Percentiles rank a stretch among this genome's conserved stretches.
Evolutionary conservation across 2,797 vertebrate genomes (phyloP).

Genomic region (Tiaroga cobitis): DNA sequence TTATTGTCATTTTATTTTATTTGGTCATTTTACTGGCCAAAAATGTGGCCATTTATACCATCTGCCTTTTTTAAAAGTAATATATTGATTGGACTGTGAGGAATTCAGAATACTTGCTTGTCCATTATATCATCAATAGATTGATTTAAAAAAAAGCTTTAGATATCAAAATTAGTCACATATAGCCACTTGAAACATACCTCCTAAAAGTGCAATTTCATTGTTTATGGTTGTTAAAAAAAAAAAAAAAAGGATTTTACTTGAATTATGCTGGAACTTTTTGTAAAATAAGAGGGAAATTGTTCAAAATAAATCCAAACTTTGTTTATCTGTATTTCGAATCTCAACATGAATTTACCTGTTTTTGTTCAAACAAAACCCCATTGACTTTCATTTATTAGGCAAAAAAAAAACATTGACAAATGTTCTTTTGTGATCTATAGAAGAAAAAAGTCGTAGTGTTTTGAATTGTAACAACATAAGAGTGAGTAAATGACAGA

Average conservation of each 20-base stretch:
- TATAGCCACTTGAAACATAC: slow-evolving; percentile 51
- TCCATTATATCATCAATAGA: background rate
- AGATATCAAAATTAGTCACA: background rate
- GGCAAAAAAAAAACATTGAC: background rate
- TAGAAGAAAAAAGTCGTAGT: background rate
- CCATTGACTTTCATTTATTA: background rate
- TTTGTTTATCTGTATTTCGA: background rate
- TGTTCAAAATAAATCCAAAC: slow-evolving; percentile 5
- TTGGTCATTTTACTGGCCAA: background rate
- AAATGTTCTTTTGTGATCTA: background rate
- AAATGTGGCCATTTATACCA: slow-evolving; percentile 25
- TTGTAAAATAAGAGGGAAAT: background rate
- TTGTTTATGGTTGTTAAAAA: slow-evolving; percentile 19
- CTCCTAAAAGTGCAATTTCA: slow-evolving; percentile 67
- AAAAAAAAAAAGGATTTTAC: slow-evolving; percentile 4
- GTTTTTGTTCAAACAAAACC: background rate
- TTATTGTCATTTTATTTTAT: background rate
- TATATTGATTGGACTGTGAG: background rate
- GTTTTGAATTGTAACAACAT: background rate
- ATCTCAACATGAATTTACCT: background rate
- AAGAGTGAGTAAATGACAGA: background rate
- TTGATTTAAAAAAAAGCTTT: background rate
- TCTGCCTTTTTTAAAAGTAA: slow-evolving; percentile 2
- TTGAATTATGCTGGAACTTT: slow-evolving; percentile 13
- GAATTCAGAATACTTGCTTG: background rate